Conservation (phyloP, 2,113 vertebrate genomes). For the Trichechus manatus region DNA sequence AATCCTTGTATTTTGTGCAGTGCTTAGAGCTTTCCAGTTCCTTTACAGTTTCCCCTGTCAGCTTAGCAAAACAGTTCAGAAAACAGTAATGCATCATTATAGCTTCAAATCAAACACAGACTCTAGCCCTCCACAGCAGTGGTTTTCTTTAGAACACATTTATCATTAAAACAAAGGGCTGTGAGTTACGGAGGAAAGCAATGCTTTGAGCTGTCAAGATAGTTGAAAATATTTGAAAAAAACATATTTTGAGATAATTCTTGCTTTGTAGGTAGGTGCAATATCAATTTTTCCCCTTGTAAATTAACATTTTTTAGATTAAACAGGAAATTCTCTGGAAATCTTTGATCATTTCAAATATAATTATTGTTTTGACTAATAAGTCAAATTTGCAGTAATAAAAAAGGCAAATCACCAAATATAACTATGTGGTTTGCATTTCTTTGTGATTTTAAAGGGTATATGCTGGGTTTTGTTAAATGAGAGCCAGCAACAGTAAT, state of each 20-base stretch:
- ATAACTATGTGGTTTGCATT: not conserved
- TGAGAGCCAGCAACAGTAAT: not conserved
- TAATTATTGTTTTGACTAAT: constrained; percentile 77
- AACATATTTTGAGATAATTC: not conserved
- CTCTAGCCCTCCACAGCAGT: not conserved
- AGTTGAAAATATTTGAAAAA: constrained; percentile 45
- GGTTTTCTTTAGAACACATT: constrained; percentile 10
- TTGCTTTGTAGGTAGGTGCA: constrained; percentile 37
- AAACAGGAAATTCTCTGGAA: constrained; percentile 3
- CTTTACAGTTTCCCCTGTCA: constrained; percentile 37
- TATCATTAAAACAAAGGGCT: constrained; percentile 59
- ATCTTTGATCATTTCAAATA: constrained; percentile 55
- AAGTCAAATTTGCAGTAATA: constrained; percentile 39
- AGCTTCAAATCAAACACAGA: not conserved
- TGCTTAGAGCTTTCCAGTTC: not conserved
- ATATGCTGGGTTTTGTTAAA: not conserved
- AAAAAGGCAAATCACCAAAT: constrained; percentile 47
- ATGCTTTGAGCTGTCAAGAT: constrained; percentile 51
- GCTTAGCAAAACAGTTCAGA: constrained; percentile 21
- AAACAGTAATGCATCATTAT: not conserved
- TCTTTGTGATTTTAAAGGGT: constrained; percentile 23
- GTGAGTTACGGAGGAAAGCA: not conserved
- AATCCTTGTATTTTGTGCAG: not conserved
- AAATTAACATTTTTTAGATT: constrained; percentile 56
- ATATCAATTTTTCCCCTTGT: not conserved